A percentile compares a stretch with the other conserved stretches of the same genome.
These are phyloP conservation scores for Patella pellucida DNA, from an alignment of 2,888 invertebrate species.

Conservation along the genomic window DNA sequence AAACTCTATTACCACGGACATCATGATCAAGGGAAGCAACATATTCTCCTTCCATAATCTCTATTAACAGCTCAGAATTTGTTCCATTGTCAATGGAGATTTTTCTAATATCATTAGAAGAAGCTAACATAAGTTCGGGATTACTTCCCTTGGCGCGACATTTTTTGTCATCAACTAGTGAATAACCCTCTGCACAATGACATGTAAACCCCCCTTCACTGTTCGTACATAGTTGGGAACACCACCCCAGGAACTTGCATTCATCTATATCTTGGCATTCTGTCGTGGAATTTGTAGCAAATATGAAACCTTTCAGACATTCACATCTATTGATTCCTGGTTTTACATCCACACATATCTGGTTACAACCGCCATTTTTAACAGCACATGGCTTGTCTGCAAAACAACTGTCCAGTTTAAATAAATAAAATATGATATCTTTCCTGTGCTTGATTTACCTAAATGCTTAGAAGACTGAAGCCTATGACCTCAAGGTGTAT, in stretches of 20 bases:
- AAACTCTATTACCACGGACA: slow-evolving; percentile 92
- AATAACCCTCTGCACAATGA: slow-evolving; percentile 89
- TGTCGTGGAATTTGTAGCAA: slow-evolving; percentile 13
- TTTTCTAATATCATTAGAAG: slow-evolving; percentile 91
- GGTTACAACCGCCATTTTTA: slow-evolving; percentile 88
- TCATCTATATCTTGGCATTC: slow-evolving; percentile 83
- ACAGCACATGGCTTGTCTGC: slow-evolving; percentile 64
- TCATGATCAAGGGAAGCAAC: slow-evolving; percentile 96
- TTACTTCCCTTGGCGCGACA: slow-evolving; percentile 73
- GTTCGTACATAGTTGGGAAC: slow-evolving; percentile 94
- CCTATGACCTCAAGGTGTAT: no score
- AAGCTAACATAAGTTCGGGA: slow-evolving; percentile 89
- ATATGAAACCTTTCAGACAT: slow-evolving; percentile 26
- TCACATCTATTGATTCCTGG: slow-evolving; percentile 74
- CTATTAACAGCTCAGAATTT: slow-evolving; percentile 87
- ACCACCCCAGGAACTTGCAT: slow-evolving; percentile 86
- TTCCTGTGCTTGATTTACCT: no score
- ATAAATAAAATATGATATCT: no score
- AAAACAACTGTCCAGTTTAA: no score
- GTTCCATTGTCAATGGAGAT: slow-evolving; percentile 79
- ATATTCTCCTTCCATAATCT: slow-evolving; percentile 79
- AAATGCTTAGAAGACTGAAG: no score
- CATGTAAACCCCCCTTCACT: slow-evolving; percentile 93
- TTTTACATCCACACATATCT: slow-evolving; percentile 83
- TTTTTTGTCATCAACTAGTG: slow-evolving; percentile 75